Base-by-base conservation (phyloP, 30 jellyfish, hydroid and myxozoan species). In the Nemopilema nomurai region DNA sequence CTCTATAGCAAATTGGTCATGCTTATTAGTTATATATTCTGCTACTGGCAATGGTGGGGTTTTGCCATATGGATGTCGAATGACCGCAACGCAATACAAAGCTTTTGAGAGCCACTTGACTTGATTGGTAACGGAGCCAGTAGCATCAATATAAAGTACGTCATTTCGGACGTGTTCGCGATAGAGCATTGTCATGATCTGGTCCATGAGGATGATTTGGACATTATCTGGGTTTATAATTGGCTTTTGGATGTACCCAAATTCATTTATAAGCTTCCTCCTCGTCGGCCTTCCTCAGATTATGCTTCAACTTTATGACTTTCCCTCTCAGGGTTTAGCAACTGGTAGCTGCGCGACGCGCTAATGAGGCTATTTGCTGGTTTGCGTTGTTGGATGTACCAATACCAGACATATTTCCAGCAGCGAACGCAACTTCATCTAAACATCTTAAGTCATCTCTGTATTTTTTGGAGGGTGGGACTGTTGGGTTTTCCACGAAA, bases 1-100 rank as follows among this genome's bases (percentile, higher is more conserved):
- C 21, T 33, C 80, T 16, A 23, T 77, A 3, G 87, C 62, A 77
- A 77, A 77, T 28, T 66, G 80, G 31, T 68, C 81, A 52, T 80
- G 81, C 72, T 66, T 64, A 33, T 29, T 80, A 8, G 89, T 80
- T 23, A 79, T 21, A 41, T 1, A 79, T 79, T 79, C 80, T 1
- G 79, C 74, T 1, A 79, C 25, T 30, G 90, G 90, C 31, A 80
- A 72, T 8, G 84, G 84, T 20, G 90, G 84, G 1, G 86, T 69
- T 50, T 81, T 81, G 3, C 75, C 90, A 32, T 50, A 81, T 1
- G 90, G 90, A 81, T 81, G 90, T 13, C 84, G 83, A 32, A 81
- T 64, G 1, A 69, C 77, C 1, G 73, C 81, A 29, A 79, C 67
- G 25, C 69, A 83, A 51, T 69, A 72, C 7, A 83, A 57, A 52